Conservation (phyloP, 2,113 vertebrate species). For the Micromys minutus region DNA sequence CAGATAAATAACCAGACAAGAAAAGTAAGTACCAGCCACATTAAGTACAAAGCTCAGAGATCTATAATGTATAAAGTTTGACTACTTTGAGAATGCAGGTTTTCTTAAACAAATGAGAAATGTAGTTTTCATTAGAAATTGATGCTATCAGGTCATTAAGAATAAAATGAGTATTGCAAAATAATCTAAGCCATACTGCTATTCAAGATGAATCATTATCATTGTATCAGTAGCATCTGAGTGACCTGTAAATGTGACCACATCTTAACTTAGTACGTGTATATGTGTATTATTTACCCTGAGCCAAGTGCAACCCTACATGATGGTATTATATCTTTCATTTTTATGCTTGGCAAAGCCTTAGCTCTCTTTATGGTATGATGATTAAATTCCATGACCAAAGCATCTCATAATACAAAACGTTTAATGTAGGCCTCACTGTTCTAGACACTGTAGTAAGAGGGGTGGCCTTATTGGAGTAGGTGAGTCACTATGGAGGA, state of each 20-base stretch:
- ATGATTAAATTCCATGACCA: background rate
- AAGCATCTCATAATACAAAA: background rate
- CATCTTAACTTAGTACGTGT: background rate
- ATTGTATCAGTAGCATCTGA: accelerated
- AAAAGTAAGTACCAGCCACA: background rate
- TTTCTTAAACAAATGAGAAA: background rate
- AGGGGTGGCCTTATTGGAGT: too few relatives aligned
- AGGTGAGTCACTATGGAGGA: too few relatives aligned
- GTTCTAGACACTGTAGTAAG: background rate
- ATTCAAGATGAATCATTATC: background rate
- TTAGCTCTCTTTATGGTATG: background rate
- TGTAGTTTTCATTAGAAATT: background rate
- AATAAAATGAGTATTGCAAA: background rate
- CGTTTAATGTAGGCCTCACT: background rate
- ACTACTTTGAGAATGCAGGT: background rate
- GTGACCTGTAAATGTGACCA: background rate
- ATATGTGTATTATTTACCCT: background rate
- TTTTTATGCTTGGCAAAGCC: background rate
- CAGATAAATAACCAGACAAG: background rate
- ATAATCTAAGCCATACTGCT: background rate
- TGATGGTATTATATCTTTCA: background rate
- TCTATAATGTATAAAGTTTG: background rate
- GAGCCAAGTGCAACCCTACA: background rate
- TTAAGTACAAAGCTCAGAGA: background rate
- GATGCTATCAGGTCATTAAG: background rate